Percentiles rank a stretch among this genome's conserved stretches.
Conservation (phyloP, 2,888 invertebrate genomes). For the Pherbina coryleti region DNA sequence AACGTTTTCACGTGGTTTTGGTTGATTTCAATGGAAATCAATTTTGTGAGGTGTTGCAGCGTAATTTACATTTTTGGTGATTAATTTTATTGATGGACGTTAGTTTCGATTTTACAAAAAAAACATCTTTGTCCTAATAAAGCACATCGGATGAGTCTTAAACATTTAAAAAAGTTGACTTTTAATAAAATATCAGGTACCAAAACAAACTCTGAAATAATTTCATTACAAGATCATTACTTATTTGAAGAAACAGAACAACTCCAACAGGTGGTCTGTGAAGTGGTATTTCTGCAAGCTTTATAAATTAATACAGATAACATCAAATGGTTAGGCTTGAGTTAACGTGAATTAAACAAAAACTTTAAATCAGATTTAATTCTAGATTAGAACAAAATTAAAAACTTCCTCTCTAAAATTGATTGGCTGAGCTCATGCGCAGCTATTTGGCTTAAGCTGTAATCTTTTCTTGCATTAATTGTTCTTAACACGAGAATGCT, state of each 20-base stretch:
- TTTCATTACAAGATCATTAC: too few species aligned
- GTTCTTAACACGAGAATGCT: conserved; percentile 1
- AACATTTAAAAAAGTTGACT: too few species aligned
- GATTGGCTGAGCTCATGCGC: not conserved
- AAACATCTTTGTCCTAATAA: too few species aligned
- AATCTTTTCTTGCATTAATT: conserved; percentile 13
- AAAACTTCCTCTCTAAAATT: not conserved
- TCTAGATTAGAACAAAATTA: conserved; percentile 19
- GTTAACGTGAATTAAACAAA: conserved; percentile 4
- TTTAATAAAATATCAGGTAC: too few species aligned
- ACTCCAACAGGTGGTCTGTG: too few species aligned
- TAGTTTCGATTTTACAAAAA: too few species aligned
- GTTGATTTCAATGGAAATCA: not conserved
- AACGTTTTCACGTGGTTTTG: not conserved
- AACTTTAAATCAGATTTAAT: conserved; percentile 14
- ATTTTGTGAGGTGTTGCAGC: conserved; percentile 53
- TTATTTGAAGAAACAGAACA: too few species aligned
- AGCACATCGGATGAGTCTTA: too few species aligned
- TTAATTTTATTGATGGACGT: conserved; percentile 57
- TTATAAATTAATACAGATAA: conserved; percentile 21
- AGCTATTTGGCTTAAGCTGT: not conserved
- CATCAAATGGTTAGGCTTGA: conserved; percentile 19
- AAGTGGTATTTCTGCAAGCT: not conserved
- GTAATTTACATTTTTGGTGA: conserved; percentile 56
- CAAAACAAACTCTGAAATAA: too few species aligned